Evolutionary conservation across 2,797 vertebrate genomes (phyloP), one percentile per base, ranked within the genome.

Genomic region (Cynopterus sphinx): DNA sequence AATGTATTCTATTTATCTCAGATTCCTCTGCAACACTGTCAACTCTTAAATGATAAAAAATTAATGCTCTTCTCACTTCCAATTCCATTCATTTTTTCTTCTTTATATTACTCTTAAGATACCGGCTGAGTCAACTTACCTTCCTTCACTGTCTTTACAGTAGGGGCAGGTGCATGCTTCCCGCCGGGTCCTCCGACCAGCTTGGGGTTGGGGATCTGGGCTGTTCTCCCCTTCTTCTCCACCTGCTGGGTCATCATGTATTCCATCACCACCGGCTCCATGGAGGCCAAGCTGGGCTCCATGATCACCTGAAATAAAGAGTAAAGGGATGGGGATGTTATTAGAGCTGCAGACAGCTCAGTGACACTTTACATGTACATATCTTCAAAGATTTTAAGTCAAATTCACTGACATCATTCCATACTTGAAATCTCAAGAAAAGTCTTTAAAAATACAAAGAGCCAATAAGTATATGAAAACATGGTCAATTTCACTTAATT

Each of bases 141-240:
- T 99, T 93, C 99, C 99, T 96, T 99, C 99, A 68, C 99, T 99
- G 39, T 99, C 99, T 96, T 99, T 99, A 98, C 99, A 99, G 97
- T 99, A 99, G n/a, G 99, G 99, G 92, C 99, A 99, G 84, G 99
- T 99, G 67, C 99, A 99, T 4, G 99, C 99, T 97, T 99, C 99
- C 94, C 99, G 98, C 33, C 99, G 99, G 1, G 99, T 99, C 68
- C 99, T 99, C 77, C 99, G 98, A 13, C 99, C 99, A 96, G 99
- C 98, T 67, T 99, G 98, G n/a, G 98, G 99, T 59, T 98, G 98
- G 0, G 98, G 98, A 41, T 99, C 99, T 1, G 99, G 99, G 67
- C 99, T 98, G 19, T 99, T 99, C 10, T 98, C 98, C 9, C 99
- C 99, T 61, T 99, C 99, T 83, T 99, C 99, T 97, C 99, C 97